Evolutionary conservation across 1,140 invertebrate genomes (phyloP).

Genomic region (Branchinecta lindahli): DNA sequence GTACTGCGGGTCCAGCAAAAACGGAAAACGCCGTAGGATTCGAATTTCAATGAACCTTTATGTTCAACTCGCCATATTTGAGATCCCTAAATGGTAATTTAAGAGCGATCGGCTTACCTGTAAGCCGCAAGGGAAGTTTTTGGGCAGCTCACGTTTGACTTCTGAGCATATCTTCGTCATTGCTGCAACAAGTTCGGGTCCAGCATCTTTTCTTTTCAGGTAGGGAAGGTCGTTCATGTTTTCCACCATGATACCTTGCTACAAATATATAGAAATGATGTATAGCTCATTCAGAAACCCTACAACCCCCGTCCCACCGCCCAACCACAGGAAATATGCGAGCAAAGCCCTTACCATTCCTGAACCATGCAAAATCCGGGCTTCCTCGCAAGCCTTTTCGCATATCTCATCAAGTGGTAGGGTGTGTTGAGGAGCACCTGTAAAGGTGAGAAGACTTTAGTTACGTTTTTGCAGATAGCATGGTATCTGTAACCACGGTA

Average conservation of each 20-base stretch:
- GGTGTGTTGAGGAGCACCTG: slow-evolving; percentile 40
- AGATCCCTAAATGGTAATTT: no score
- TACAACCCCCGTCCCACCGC: neutral
- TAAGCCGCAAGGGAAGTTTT: slow-evolving; percentile 40
- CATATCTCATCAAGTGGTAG: slow-evolving; percentile 37
- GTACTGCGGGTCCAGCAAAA: no score
- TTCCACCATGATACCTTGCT: slow-evolving; percentile 64
- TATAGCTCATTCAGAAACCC: slow-evolving; percentile 15
- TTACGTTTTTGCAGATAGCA: no score
- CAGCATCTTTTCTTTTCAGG: slow-evolving; percentile 37
- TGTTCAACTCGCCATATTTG: no score
- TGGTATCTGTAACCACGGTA: no score
- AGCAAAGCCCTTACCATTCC: slow-evolving; percentile 36
- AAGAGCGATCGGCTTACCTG: slow-evolving; percentile 34
- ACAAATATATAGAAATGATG: slow-evolving; percentile 18
- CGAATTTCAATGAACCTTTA: no score
- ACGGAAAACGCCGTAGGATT: no score
- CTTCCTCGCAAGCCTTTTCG: slow-evolving; percentile 40
- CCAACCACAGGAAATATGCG: neutral
- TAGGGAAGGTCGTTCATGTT: slow-evolving; percentile 80
- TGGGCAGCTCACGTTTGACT: slow-evolving; percentile 36
- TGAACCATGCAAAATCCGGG: slow-evolving; percentile 38
- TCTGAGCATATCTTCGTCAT: slow-evolving; percentile 48
- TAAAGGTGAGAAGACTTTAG: slow-evolving; percentile 21
- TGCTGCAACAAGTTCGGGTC: slow-evolving; percentile 48